Base-by-base conservation (phyloP, 2,113 vertebrate species). In the Rhabdornis inornatus region DNA sequence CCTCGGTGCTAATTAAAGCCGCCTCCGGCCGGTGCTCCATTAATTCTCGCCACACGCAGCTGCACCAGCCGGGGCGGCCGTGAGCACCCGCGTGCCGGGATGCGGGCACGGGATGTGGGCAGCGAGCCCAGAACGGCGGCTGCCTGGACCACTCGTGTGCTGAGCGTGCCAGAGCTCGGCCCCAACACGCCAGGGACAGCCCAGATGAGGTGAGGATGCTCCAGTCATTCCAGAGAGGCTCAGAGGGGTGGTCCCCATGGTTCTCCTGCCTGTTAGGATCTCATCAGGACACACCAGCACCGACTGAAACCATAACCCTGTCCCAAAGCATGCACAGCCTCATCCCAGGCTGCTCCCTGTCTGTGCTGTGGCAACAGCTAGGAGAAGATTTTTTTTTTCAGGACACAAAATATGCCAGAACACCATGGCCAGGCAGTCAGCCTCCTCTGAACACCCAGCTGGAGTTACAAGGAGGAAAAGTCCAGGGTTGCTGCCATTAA, bases 1-100 rank as follows among this genome's bases (percentile, higher is more conserved):
- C 50, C n/a, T 88, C 61, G 6, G 59, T 2, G 14, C 87, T 95
- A 94, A 95, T 97, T 91, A 95, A 91, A 97, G 94, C 91, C 15
- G 50, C 70, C 90, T 95, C 89, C 27, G 33, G 81, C 63, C 45
- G 19, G 74, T 8, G 71, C 92, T 92, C 81, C 17, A 91, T 95
- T 95, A 95, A 95, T 97, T 95, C 95, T 95, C 39, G 3, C 93
- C 91, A 57, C 95, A 96, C 95, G 78, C 96, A 96, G 94, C 82
- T 97, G 96, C 94, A 88, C 87, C 95, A 96, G 89, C 33, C 85
- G 25, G 61, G 89, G 59, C 5, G 42, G 57, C 2, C 40, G 72
- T 1, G 31, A 87, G 75, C 20, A 1, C 33, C 85, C 30, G 28
- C 2, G 35, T 15, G 84, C 57, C 6, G 77, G 66, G 95, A 76